A percentile compares a stretch with the other conserved stretches of the same genome.
Evolutionary conservation across 2,113 vertebrate genomes (phyloP).

Genomic region (Psammodynastes pulverulentus): DNA sequence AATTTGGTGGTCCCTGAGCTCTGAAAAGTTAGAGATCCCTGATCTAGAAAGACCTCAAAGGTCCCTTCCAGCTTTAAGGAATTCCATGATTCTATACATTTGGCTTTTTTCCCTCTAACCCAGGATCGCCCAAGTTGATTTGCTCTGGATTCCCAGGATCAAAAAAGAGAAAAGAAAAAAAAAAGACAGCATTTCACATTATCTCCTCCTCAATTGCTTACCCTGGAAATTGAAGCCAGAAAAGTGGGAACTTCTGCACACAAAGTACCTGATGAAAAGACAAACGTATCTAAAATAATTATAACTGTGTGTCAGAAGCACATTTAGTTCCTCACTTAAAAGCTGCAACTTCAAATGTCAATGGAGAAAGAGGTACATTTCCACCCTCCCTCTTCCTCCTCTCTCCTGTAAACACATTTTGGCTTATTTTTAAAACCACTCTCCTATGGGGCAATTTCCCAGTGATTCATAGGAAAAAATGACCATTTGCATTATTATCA

Average conservation of each 20-base stretch:
- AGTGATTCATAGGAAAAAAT: neutral
- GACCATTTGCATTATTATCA: neutral
- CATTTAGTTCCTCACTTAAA: neutral
- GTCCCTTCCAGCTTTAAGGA: neutral
- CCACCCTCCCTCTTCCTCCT: accelerated
- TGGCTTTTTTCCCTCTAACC: neutral
- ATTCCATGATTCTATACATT: neutral
- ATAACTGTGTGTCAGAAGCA: neutral
- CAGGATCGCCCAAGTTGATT: neutral
- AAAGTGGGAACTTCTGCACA: neutral
- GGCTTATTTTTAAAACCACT: neutral
- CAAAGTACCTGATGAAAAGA: neutral
- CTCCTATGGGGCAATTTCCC: neutral
- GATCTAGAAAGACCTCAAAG: too few relatives aligned
- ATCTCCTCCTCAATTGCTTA: neutral
- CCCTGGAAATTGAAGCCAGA: neutral
- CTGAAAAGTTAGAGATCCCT: too few relatives aligned
- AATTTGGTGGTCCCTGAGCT: too few relatives aligned
- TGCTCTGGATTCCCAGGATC: neutral
- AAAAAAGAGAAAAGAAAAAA: too few relatives aligned
- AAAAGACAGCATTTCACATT: neutral
- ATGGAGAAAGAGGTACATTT: neutral
- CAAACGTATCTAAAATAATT: neutral
- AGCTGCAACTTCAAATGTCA: neutral
- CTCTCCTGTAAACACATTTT: neutral